These are phyloP conservation scores for Sebastiscus albofasciatus DNA, from an alignment of 2,797 vertebrate species.

Conservation along the genomic window DNA sequence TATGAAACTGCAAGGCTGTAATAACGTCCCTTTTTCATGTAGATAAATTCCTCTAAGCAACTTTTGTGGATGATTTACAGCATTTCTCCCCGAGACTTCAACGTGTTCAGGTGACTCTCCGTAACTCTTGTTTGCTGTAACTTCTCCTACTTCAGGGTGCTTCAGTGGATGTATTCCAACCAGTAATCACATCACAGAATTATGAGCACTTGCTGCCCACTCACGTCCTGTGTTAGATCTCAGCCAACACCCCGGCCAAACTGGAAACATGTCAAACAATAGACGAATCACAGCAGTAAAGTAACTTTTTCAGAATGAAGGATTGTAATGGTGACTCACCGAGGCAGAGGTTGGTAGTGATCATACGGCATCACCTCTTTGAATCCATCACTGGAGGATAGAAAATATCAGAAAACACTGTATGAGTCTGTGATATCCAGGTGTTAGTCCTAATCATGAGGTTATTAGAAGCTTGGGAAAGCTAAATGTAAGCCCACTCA, in stretches of 20 bases:
- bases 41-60: background rate
- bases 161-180: background rate
- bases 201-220: background rate
- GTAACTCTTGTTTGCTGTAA: background rate
- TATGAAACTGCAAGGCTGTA: no score
- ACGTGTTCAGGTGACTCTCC: no score
- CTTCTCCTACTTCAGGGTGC: background rate
- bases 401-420: constrained; percentile 20
- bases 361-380: constrained; percentile 97
- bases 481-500: background rate
- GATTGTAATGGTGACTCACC: constrained; percentile 80
- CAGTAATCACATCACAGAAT: background rate
- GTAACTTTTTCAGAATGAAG: background rate
- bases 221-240: background rate
- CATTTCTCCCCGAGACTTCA: no score
- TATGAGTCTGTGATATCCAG: background rate
- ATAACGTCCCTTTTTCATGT: background rate
- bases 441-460: background rate
- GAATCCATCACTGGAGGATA: constrained; percentile 90
- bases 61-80: no score
- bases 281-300: background rate
- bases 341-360: constrained; percentile 94
- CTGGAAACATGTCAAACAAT: background rate
- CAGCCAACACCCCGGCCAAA: background rate
- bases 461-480: background rate